Conservation (phyloP, 2,113 vertebrate species). For the Cynocephalus volans region DNA sequence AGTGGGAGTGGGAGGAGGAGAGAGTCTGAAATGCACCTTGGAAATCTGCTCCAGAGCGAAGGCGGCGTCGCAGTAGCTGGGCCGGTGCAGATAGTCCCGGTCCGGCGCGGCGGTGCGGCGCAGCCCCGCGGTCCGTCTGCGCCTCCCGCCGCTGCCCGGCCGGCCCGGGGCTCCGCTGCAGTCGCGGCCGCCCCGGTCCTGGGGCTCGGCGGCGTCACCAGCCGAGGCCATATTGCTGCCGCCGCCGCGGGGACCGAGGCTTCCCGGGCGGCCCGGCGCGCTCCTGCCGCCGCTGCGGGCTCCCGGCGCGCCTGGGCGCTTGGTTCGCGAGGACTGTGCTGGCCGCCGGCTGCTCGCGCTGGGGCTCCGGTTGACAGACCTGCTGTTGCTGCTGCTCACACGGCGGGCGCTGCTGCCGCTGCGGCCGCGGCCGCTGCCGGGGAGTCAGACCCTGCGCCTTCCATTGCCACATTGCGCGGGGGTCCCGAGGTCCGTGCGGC, state of each 20-base stretch:
- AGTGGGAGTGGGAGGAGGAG: slow-evolving; percentile 63
- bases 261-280: slow-evolving; percentile 81
- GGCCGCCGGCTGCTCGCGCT: slow-evolving; percentile 76
- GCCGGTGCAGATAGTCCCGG: slow-evolving; percentile 97
- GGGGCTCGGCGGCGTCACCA: slow-evolving; percentile 94
- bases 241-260: slow-evolving; percentile 90
- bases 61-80: slow-evolving; percentile 97
- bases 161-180: slow-evolving; percentile 91
- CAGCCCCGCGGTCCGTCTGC: slow-evolving; percentile 90
- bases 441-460: slow-evolving; percentile 96
- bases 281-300: slow-evolving; percentile 73
- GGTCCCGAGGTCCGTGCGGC: slow-evolving; percentile 92
- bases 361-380: slow-evolving; percentile 90
- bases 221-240: slow-evolving; percentile 96
- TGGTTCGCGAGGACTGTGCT: slow-evolving; percentile 87
- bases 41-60: slow-evolving; percentile 98
- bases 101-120: slow-evolving; percentile 91
- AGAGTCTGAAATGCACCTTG: slow-evolving; percentile 92
- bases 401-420: slow-evolving; percentile 88
- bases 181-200: slow-evolving; percentile 84
- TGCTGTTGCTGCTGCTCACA: slow-evolving; percentile 86
- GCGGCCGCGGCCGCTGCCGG: slow-evolving; percentile 89
- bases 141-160: slow-evolving; percentile 91
- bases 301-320: slow-evolving; percentile 78
- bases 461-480: slow-evolving; percentile 97